A percentile compares a stretch with the other conserved stretches of the same genome.
These are phyloP conservation scores for Oostethus manadensis DNA, from an alignment of 2,113 vertebrate species.

Conservation along the genomic window DNA sequence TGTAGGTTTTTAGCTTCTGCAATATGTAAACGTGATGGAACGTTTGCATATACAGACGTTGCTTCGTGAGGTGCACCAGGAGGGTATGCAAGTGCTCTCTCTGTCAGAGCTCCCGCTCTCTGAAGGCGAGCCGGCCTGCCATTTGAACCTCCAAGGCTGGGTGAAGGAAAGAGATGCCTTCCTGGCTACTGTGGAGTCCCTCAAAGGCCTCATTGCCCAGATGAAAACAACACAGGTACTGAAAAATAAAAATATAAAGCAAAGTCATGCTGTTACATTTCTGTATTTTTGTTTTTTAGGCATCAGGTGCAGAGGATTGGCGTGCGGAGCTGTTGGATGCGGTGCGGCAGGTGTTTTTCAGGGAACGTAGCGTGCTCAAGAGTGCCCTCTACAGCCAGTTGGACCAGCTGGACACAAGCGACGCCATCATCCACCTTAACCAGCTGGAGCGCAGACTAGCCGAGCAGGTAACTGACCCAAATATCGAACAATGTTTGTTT, in stretches of 20 bases:
- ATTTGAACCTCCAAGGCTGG: conserved; percentile 69
- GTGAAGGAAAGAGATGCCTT: conserved; percentile 80
- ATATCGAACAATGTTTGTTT: too few species aligned
- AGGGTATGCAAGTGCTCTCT: conserved; percentile 89
- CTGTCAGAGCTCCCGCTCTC: conserved; percentile 78
- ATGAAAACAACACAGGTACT: conserved; percentile 81
- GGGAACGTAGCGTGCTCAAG: conserved; percentile 78
- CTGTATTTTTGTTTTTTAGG: conserved; percentile 19
- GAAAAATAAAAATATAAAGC: not conserved
- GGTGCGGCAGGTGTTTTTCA: conserved; percentile 79
- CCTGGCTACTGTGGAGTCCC: conserved; percentile 78
- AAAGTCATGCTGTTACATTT: not conserved
- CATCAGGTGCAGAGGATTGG: conserved; percentile 76
- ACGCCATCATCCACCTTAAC: conserved; percentile 74
- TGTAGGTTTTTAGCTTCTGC: too few species aligned
- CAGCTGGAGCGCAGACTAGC: conserved; percentile 79
- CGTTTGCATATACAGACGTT: conserved; percentile 70
- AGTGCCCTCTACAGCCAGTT: conserved; percentile 76
- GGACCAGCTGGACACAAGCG: conserved; percentile 73
- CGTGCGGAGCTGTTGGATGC: conserved; percentile 80
- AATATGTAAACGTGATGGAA: too few species aligned
- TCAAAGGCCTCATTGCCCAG: conserved; percentile 82
- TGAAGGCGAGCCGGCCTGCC: conserved; percentile 65
- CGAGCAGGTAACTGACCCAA: conserved; percentile 75
- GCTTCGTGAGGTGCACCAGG: conserved; percentile 88